Conservation (phyloP, 2,113 vertebrate species). For the Thamnaconus septentrionalis region DNA sequence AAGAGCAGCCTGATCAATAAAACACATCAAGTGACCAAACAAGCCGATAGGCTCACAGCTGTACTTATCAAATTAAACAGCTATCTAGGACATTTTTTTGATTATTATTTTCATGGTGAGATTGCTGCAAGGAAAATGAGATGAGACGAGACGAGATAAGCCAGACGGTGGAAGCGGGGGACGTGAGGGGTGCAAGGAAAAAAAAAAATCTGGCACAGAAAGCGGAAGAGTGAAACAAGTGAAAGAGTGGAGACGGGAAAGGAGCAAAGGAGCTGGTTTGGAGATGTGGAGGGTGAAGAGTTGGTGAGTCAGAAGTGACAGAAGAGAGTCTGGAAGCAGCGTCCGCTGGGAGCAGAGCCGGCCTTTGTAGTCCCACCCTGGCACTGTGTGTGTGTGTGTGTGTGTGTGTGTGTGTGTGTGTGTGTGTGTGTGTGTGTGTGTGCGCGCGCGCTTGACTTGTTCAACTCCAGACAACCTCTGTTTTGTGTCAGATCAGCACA, state of each 20-base stretch:
- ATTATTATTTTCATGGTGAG: no score
- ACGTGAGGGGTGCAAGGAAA: neutral
- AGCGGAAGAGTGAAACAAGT: slow-evolving; percentile 14
- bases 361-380: slow-evolving; percentile 36
- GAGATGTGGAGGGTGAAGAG: slow-evolving; percentile 16
- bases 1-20: no score
- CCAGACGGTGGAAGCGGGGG: slow-evolving; percentile 14
- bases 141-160: neutral
- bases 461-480: slow-evolving; percentile 55
- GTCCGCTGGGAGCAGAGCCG: slow-evolving; percentile 21
- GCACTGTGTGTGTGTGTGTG: slow-evolving; percentile 19
- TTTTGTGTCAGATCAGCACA: slow-evolving; percentile 41
- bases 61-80: no score
- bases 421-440: slow-evolving; percentile 6
- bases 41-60: no score
- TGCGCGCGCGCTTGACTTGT: slow-evolving; percentile 9
- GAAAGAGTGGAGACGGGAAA: neutral
- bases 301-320: slow-evolving; percentile 34
- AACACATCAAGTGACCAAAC: no score
- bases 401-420: slow-evolving; percentile 11
- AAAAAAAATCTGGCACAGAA: slow-evolving; percentile 8
- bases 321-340: slow-evolving; percentile 24
- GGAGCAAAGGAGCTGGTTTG: slow-evolving; percentile 19
- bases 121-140: no score
- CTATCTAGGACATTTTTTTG: no score